phyloP scores from a whole-genome alignment of 2,113 vertebrate genomes.

The Hypanus sabinus region DNA sequence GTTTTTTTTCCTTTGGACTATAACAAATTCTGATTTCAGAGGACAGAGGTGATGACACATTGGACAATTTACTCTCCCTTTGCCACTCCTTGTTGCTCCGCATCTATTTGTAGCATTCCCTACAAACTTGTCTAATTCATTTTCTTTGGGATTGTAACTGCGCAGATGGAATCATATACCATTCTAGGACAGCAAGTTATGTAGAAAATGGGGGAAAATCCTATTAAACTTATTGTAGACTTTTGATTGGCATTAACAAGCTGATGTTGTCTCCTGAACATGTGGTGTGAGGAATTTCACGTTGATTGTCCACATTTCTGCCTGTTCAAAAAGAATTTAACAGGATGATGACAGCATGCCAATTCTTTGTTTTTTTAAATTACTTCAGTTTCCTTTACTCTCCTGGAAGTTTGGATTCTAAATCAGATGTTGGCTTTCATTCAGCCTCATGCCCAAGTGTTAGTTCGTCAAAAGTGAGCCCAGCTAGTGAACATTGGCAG shows the following conservation, averaged over 20 bases:
- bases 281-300: background rate
- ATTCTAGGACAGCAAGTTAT: background rate
- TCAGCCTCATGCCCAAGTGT: background rate
- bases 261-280: background rate
- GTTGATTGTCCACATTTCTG: background rate
- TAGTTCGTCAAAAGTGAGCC: background rate
- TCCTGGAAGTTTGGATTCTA: background rate
- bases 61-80: background rate
- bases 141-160: background rate
- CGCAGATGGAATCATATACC: background rate
- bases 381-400: background rate
- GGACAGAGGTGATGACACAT: background rate
- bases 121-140: background rate
- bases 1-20: background rate
- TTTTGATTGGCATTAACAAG: conserved; percentile 14
- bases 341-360: too few species aligned
- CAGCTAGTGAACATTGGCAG: background rate
- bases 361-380: background rate
- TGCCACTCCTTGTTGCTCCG: background rate
- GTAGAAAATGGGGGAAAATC: too few species aligned
- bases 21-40: background rate
- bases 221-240: conserved; percentile 1
- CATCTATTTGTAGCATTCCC: background rate
- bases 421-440: background rate
- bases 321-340: background rate